These are phyloP conservation scores for Poeciliopsis prolifica DNA, from an alignment of 2,113 vertebrate species.

Conservation along the genomic window DNA sequence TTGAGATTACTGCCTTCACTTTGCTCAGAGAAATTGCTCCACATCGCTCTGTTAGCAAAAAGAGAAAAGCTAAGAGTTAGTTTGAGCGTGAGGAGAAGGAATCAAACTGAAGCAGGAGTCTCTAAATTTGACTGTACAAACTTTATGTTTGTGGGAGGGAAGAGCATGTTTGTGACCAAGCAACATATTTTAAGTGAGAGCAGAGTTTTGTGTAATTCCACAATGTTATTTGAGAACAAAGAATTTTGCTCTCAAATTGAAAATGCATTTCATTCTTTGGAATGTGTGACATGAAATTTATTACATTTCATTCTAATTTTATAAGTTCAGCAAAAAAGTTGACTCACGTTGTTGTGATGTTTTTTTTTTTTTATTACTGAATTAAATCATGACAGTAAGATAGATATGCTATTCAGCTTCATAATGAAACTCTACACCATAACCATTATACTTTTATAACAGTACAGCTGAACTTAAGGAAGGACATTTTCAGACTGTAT, in stretches of 20 bases:
- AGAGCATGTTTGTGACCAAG: too few relatives aligned
- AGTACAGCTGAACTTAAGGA: conserved; percentile 42
- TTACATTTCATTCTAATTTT: too few relatives aligned
- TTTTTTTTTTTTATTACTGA: conserved; percentile 18
- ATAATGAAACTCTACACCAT: conserved; percentile 43
- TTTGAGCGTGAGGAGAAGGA: neutral
- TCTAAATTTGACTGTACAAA: too few relatives aligned
- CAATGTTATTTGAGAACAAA: neutral
- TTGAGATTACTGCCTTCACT: too few relatives aligned
- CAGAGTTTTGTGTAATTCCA: neutral
- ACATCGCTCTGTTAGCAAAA: too few relatives aligned
- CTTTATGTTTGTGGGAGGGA: too few relatives aligned
- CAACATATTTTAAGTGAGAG: neutral
- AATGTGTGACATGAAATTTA: too few relatives aligned
- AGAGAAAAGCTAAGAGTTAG: too few relatives aligned
- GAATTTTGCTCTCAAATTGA: neutral
- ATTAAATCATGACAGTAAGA: conserved; percentile 21
- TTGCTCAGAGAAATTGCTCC: too few relatives aligned
- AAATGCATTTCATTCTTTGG: neutral
- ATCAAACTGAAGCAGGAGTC: neutral
- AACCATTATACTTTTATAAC: conserved; percentile 34
- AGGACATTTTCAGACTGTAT: conserved; percentile 51
- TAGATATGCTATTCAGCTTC: neutral
- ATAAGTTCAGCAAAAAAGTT: conserved; percentile 21
- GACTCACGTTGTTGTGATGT: conserved; percentile 28